Conservation (phyloP, 30 jellyfish, hydroid and myxozoan species). For the Clytia hemisphaerica region DNA sequence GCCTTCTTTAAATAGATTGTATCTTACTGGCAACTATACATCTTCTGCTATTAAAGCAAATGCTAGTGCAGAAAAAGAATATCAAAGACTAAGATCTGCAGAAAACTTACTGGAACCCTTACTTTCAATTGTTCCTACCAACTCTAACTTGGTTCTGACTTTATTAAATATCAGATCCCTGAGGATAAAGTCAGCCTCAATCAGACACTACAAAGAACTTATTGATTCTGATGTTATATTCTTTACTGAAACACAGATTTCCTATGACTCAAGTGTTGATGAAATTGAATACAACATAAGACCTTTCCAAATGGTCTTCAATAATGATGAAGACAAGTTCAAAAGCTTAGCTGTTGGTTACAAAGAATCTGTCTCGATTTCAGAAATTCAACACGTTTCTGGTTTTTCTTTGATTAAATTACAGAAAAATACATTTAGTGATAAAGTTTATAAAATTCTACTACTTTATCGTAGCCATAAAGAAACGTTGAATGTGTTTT, state of each 20-base stretch:
- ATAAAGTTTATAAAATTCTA: background rate
- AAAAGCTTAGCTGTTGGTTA: conserved; percentile 5
- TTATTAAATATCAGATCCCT: background rate
- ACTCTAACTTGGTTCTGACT: too few relatives aligned
- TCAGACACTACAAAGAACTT: background rate
- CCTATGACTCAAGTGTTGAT: background rate
- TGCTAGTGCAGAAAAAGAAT: background rate
- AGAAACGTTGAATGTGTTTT: background rate
- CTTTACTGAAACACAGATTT: conserved; percentile 10
- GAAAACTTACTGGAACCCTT: too few relatives aligned
- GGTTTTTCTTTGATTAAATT: background rate
- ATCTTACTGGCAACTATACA: conserved; percentile 2
- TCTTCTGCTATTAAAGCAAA: background rate
- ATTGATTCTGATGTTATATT: conserved; percentile 5
- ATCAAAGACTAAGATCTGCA: background rate
- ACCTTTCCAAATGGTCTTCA: background rate
- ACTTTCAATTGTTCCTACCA: too few relatives aligned
- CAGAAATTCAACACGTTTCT: too few relatives aligned
- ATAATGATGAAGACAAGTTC: conserved; percentile 1
- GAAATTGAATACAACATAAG: background rate
- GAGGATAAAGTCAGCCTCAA: background rate
- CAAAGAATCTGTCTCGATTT: too few relatives aligned
- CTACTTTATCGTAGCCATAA: background rate
- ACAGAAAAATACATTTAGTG: background rate
- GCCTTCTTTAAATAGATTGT: background rate